phyloP scores from a whole-genome alignment of 2,113 vertebrate genomes.

The Thunnus thynnus region DNA sequence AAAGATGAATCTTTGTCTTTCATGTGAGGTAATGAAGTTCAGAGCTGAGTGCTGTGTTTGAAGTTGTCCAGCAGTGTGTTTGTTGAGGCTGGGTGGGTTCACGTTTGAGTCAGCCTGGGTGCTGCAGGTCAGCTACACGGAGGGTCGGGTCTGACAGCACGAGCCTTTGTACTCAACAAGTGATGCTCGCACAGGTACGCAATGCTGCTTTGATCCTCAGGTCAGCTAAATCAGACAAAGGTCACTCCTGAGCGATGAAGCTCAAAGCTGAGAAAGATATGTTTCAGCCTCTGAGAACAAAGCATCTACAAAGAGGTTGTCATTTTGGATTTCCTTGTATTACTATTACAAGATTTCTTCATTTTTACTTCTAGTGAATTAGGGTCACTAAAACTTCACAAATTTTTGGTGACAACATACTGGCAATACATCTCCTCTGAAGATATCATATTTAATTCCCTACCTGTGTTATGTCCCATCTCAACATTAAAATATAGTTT shows the following conservation, averaged over 20 bases:
- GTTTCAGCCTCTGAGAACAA: slow-evolving; percentile 1
- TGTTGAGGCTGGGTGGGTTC: slow-evolving; percentile 66
- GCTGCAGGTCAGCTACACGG: slow-evolving; percentile 54
- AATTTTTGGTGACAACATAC: background rate
- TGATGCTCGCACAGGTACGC: slow-evolving; percentile 67
- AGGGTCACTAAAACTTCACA: background rate
- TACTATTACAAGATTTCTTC: no score
- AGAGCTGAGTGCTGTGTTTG: slow-evolving; percentile 61
- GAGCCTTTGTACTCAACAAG: slow-evolving; percentile 73
- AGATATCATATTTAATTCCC: no score
- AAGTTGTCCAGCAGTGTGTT: slow-evolving; percentile 70
- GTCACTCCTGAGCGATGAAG: slow-evolving; percentile 55
- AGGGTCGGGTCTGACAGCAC: slow-evolving; percentile 53
- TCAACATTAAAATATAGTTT: no score
- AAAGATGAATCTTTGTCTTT: slow-evolving; percentile 68
- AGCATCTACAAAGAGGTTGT: background rate
- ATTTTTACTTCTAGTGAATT: background rate
- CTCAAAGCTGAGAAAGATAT: slow-evolving; percentile 39
- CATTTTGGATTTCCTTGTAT: background rate
- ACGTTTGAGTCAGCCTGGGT: slow-evolving; percentile 39
- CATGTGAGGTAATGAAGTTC: slow-evolving; percentile 79
- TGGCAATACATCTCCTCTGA: background rate
- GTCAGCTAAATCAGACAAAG: slow-evolving; percentile 57
- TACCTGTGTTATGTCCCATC: no score
- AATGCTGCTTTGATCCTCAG: slow-evolving; percentile 70